Evolutionary conservation across 2,113 vertebrate genomes (phyloP), one percentile per base, ranked within the genome.

Genomic region (Neolamprologus toae): DNA sequence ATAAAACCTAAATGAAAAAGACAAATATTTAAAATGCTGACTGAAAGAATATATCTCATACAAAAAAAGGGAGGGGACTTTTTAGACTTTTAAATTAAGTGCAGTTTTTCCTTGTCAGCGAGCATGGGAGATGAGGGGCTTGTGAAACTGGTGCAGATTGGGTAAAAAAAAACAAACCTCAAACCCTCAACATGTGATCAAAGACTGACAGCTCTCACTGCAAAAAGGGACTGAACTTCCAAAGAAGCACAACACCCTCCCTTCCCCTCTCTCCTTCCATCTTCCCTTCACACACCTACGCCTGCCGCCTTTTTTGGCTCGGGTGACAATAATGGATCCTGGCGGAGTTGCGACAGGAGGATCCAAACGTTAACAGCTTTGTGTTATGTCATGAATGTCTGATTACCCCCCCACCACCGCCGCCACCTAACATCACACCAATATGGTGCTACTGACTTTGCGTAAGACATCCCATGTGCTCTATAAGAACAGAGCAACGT

Each of bases 11-110:
- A 84, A 59, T 17, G 12, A 66, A 61, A 81, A 84, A 47, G 79
- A 84, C 14, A 87, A 80, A 80, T 86, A 28, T 83, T 90, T 88
- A 88, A 93, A 95, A 94, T 45, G 86, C 80, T 88, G 92, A 94
- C 91, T 94, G 78, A 90, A 95, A 93, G 88, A 93, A 93, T 89
- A 93, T 14, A 89, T 87, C 71, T 86, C 54, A 61, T 91, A 95
- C 19, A 94, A 91, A 95, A 85, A 83, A 87, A 84, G 85, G 85
- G 63, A 80, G 82, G 61, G 86, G 33, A 66, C 6, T 13, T 66
- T 66, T 66, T 66, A 37, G 73, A 91, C 68, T 91, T 86, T 94
- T 45, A 79, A 92, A 92, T 91, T 73, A 92, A 93, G 88, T 93
- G 92, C 88, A 92, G 91, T 90, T 93, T 90, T 93, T 85, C 83